Evolutionary conservation across 2,888 invertebrate genomes (phyloP), one percentile per base, ranked within the genome.

Genomic region (Odontomyia ornata): DNA sequence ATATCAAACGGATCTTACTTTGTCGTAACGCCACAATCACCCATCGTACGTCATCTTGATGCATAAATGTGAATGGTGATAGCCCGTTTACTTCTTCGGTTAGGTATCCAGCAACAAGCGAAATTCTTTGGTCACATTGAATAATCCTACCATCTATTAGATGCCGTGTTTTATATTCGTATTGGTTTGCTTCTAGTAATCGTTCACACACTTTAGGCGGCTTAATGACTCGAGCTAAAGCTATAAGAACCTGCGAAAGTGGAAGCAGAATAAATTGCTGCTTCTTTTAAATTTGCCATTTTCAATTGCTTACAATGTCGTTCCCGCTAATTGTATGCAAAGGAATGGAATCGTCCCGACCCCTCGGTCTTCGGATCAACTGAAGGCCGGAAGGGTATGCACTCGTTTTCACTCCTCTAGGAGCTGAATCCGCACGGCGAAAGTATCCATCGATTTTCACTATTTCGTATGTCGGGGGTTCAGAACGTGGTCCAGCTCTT

Each of bases 161-260:
- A 87, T 97, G 97, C 80, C 96, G 90, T 0, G 96, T 96, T 84
- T 94, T 92, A 86, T 97, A 97, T 85, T 97, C 96, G 82, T 96
- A 92, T 81, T 93, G 92, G 77, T 90, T 90, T 7, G 91, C 90
- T 82, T 93, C 92, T 77, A 92, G 85, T 62, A 92, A 84, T 75
- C 91, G 87, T 81, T 91, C 90, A 43, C 92, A 91, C 69, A 94
- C 90, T 75, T 92, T 89, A 77, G 91, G 90, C 69, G 93, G 93
- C 83, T 92, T 90, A 81, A 92, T 86, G 28, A 94, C 88, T 83
- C 92, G 90, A 27, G 93, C 93, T 84, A 95, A 91, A 76, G 93
- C 93, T 82, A 93, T 90, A 82, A 94, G 91, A 78, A 91, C 87
- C 89, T 89, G 80, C 71, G 81, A 77, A 75, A 56, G 43, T 43